Evolutionary conservation across 2,797 vertebrate species (phyloP), one percentile per base, ranked within the genome.

Genomic region (Hypotaenidia philippensis): DNA sequence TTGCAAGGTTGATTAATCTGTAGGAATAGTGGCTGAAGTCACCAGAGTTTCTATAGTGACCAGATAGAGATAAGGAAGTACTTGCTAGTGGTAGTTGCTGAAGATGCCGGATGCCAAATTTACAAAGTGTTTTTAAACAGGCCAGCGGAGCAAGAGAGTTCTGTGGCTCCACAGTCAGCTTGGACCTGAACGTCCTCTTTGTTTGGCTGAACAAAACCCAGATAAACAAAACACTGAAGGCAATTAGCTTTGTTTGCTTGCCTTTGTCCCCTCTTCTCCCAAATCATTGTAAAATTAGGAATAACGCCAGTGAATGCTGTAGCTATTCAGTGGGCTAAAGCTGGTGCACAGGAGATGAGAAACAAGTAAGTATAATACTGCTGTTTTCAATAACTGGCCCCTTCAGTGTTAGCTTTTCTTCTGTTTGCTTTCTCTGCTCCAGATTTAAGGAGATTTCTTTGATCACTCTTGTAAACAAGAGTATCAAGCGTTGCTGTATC

Each of bases 221-320:
- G 81, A 90, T 94, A 95, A 94, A 95, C 90, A 94, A 88, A 93
- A 83, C 68, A 87, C 26, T 89, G 83, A 94, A 96, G 94, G 93
- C 90, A 95, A 83, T 89, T 89, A 95, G 86, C 90, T 92, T 96
- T 94, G 75, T 95, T 96, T 96, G 95, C 95, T 94, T 93, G 90
- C 81, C 83, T 95, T 95, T 95, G 95, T 95, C 52, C 86, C 79
- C 91, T 86, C 53, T 94, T 90, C 92, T 86, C 81, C 83, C 83
- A 92, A 93, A 96, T 95, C 66, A 85, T 82, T 95, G 90, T 94
- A 90, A 96, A 94, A 96, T 96, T 93, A 90, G 95, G 95, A 96
- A 87, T 93, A 96, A 89, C 6, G 81, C 94, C 93, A 95, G 75
- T 87, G 90, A 79, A 95, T 91, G 88, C 85, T 91, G 61, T 57